phyloP scores from a whole-genome alignment of 2,113 vertebrate genomes.

The Poeciliopsis prolifica region DNA sequence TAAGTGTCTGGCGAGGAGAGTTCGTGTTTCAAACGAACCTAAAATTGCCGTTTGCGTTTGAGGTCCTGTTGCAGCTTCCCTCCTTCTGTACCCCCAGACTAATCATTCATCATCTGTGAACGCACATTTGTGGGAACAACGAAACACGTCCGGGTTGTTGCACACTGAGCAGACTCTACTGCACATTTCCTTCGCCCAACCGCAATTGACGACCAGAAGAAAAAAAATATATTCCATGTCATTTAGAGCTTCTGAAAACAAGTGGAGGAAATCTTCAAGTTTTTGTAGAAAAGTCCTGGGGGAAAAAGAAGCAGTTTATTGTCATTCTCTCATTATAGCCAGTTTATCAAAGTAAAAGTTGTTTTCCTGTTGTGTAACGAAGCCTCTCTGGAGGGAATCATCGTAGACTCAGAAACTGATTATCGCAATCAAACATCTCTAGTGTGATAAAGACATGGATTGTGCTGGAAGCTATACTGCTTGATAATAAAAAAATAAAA shows the following conservation, averaged over 20 bases:
- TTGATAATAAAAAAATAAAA: neutral
- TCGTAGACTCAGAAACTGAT: slow-evolving; percentile 17
- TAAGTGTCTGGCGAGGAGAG: slow-evolving; percentile 18
- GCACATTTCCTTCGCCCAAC: too few relatives aligned
- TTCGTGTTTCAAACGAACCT: slow-evolving; percentile 31
- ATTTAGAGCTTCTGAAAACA: neutral
- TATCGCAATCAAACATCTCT: slow-evolving; percentile 29
- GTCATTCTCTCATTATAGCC: neutral
- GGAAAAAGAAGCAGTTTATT: neutral
- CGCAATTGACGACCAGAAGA: slow-evolving; percentile 4
- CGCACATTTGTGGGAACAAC: too few relatives aligned
- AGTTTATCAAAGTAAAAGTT: neutral
- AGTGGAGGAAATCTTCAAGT: neutral
- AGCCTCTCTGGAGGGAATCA: slow-evolving; percentile 18
- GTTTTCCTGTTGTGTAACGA: slow-evolving; percentile 7
- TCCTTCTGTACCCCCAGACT: slow-evolving; percentile 1
- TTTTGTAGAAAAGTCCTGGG: neutral
- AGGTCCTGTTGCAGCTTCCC: neutral
- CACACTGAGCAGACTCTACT: too few relatives aligned
- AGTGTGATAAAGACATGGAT: slow-evolving; percentile 4
- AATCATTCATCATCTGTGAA: neutral
- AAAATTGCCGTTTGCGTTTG: neutral
- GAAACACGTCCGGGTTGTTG: neutral
- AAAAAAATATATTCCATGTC: too few relatives aligned
- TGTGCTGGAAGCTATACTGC: neutral